Base-by-base conservation (phyloP, 2,888 invertebrate genomes). In the Lithophane socia region DNA sequence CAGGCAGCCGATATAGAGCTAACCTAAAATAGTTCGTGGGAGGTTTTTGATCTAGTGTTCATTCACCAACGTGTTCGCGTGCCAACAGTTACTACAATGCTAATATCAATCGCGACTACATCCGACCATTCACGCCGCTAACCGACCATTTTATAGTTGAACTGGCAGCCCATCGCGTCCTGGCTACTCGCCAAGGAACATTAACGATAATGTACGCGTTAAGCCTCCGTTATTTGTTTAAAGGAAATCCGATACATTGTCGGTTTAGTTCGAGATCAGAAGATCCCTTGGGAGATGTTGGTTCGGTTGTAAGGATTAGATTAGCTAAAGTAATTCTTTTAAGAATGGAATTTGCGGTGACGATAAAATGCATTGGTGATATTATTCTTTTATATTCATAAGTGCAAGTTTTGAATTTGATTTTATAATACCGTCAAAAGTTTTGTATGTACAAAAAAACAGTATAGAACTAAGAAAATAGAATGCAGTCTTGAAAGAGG, bases 121-220 rank as follows among this genome's bases (percentile, higher is more conserved):
- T 49, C 42, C 37, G 29, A 61, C 29, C n/a, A 44, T 64, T 70
- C 49, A 64, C 56, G 13, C 1, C 42, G 12, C 56, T 37, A 64
- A 44, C 42, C 21, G 64, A 58, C 49, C 64, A n/a, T 78, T 37
- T 42, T 16, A 65, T 52, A 58, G 71, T 58, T 21, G 44, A 24
- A 65, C 79, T 44, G 18, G 13, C 70, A 63, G 12, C 79, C 71
- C 52, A 65, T 78, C 71, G 49, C 13, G 10, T 5, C 7, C 70
- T 78, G 77, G 77, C 71, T 52, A 4, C 13, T 13, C 5, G 71
- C 77, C 79, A 71, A 24, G 0, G 12, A 49, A 49, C 56, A 7
- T 58, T 29, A 42, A 3, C 29, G 12, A 49, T 52, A 65, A 78
- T 71, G 71, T 58, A 52, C 29, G 79, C 54, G 44, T 64, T n/a